phyloP scores from a whole-genome alignment of 2,797 vertebrate genomes.

The Oreochromis mossambicus region DNA sequence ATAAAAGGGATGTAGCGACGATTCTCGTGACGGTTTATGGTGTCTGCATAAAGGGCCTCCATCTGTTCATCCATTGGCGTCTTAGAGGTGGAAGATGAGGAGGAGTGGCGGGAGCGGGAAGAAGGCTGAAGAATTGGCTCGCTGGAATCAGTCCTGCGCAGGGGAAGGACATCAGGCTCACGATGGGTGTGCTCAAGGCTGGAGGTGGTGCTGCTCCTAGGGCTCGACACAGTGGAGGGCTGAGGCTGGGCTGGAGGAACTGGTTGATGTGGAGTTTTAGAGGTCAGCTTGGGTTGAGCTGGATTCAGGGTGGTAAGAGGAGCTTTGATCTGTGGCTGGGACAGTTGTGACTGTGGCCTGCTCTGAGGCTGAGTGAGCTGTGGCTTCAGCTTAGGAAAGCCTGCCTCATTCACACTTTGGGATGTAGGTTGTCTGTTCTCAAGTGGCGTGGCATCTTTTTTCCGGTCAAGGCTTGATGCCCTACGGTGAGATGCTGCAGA shows the following conservation, averaged over 20 bases:
- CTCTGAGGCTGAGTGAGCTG: conserved; percentile 25
- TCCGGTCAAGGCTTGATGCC: conserved; percentile 57
- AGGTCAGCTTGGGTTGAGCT: conserved; percentile 31
- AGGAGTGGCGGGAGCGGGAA: conserved; percentile 82
- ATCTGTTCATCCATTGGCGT: conserved; percentile 83
- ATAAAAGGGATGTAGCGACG: conserved; percentile 94
- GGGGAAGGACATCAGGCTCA: conserved; percentile 88
- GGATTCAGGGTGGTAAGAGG: conserved; percentile 17
- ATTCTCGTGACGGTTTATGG: conserved; percentile 93
- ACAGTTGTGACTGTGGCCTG: conserved; percentile 20
- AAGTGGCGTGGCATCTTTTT: conserved; percentile 31
- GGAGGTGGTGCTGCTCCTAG: conserved; percentile 62
- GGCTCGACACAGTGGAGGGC: conserved; percentile 34
- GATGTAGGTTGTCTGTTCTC: conserved; percentile 53
- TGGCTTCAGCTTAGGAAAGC: conserved; percentile 17
- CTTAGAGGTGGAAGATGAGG: conserved; percentile 79
- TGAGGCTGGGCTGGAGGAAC: conserved; percentile 30
- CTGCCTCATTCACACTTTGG: conserved; percentile 21
- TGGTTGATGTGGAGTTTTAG: conserved; percentile 14
- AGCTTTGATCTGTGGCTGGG: conserved; percentile 51
- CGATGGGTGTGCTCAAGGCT: conserved; percentile 72
- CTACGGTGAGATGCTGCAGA: conserved; percentile 15
- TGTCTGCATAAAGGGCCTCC: conserved; percentile 86
- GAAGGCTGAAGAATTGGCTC: conserved; percentile 80
- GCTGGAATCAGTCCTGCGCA: conserved; percentile 84